These are phyloP conservation scores for Lordiphosa fenestrarum DNA, from an alignment of 2,888 invertebrate species.

Conservation along the genomic window DNA sequence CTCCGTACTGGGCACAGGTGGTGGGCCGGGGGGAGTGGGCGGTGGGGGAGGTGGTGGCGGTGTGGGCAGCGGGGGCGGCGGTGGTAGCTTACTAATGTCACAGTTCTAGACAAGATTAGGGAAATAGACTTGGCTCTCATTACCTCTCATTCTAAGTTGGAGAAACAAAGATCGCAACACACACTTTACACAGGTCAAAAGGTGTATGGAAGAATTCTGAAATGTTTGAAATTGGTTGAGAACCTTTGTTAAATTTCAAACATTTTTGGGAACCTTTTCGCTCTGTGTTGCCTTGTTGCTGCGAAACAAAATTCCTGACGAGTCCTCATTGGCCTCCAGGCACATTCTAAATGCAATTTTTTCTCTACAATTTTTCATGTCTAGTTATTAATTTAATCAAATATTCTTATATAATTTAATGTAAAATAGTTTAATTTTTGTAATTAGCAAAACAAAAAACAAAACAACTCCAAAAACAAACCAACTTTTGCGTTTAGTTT, in stretches of 20 bases:
- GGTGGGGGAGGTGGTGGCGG: slow-evolving; percentile 40
- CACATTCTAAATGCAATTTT: slow-evolving; percentile 62
- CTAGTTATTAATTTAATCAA: slow-evolving; percentile 61
- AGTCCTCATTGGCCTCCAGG: slow-evolving; percentile 34
- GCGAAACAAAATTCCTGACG: slow-evolving; percentile 11
- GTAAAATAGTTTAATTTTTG: slow-evolving; percentile 67
- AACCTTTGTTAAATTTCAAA: too few species aligned
- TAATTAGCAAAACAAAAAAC: slow-evolving; percentile 59
- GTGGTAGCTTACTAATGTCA: slow-evolving; percentile 79
- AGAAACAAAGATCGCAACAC: slow-evolving; percentile 17
- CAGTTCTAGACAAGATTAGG: slow-evolving; percentile 74
- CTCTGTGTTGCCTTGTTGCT: too few species aligned
- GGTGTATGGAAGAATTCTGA: slow-evolving; percentile 1
- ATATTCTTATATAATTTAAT: slow-evolving; percentile 42
- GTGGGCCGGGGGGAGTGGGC: slow-evolving; percentile 39
- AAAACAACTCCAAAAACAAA: background rate
- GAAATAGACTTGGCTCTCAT: slow-evolving; percentile 66
- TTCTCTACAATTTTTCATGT: slow-evolving; percentile 63
- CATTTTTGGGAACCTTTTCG: too few species aligned
- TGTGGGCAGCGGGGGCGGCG: slow-evolving; percentile 54
- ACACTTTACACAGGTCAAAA: slow-evolving; percentile 1
- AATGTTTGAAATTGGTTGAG: too few species aligned
- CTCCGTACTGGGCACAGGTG: slow-evolving; percentile 53
- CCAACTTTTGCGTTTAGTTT: slow-evolving; percentile 62
- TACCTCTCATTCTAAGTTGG: slow-evolving; percentile 53